Conservation (phyloP, 2,113 vertebrate genomes). For the Spheniscus mendiculus region DNA sequence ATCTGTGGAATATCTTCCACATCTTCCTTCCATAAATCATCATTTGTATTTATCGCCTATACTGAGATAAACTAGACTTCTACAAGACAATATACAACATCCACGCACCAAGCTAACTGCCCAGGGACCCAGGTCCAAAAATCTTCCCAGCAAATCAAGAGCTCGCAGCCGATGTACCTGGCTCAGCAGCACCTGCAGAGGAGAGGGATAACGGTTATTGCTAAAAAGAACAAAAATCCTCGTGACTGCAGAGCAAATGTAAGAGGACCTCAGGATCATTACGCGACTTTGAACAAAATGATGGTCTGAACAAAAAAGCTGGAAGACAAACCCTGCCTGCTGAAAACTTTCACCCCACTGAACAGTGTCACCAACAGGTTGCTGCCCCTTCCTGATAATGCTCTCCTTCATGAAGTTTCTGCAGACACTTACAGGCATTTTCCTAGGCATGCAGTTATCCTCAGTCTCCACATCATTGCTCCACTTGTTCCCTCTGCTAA, state of each 20-base stretch:
- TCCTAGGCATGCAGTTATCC: neutral
- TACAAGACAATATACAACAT: accelerated
- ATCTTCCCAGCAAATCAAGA: slow-evolving; percentile 91
- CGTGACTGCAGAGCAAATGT: accelerated
- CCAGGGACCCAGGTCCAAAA: slow-evolving; percentile 97
- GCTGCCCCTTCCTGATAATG: accelerated
- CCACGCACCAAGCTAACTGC: slow-evolving; percentile 92
- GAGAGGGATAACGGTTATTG: neutral
- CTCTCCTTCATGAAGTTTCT: neutral
- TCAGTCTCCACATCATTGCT: accelerated
- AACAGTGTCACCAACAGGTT: accelerated
- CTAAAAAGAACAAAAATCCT: neutral
- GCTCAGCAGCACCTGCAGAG: slow-evolving; percentile 93
- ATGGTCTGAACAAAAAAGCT: neutral
- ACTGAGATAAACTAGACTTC: neutral
- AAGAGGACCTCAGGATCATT: accelerated
- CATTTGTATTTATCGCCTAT: neutral
- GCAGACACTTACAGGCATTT: accelerated
- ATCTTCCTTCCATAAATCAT: neutral
- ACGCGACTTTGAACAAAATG: accelerated
- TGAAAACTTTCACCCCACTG: neutral
- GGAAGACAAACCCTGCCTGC: neutral
- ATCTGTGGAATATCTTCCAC: neutral
- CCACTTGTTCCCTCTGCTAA: neutral
- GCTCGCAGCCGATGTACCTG: slow-evolving; percentile 95